Evolutionary conservation across 2,888 invertebrate species (phyloP), one percentile per base, ranked within the genome.

Genomic region (Trachelus iudaicus): DNA sequence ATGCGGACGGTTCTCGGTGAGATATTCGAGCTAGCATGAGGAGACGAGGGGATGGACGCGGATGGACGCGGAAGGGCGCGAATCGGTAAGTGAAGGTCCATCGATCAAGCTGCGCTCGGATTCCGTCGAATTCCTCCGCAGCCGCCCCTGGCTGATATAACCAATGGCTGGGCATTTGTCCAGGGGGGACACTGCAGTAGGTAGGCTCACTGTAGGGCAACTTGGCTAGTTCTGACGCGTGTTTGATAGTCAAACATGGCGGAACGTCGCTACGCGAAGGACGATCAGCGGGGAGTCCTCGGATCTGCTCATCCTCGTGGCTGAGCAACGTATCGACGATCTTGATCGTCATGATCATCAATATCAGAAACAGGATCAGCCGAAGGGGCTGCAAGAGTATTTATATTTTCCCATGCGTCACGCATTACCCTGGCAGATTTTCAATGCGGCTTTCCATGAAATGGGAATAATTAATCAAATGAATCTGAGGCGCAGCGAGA

Each of bases 391-490:
- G 4, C 37, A 37, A 37, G 13, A 37, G 37, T 13, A 37, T 4
- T 13, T 37, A 13, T 4, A 37, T 37, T 37, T 35, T 11, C 35
- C 35, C 12, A 35, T 35, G 12, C 35, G 35, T 35, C 35, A 35
- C 35, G 35, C 11, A n/a, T 76, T 79, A 75, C 76, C 34, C 69
- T 69, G 78, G 77, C 73, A 69, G 78, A 78, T 79, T 79, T 79
- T 78, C 80, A 79, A 79, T 78, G 75, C 75, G 74, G 79, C 79
- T 76, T 80, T 79, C 81, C 79, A 78, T 82, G 81, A 84, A 86
- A 83, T 84, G 84, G 77, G 82, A 82, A 83, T 83, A 85, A 87
- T 87, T 87, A 86, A 87, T 87, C 84, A 84, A 85, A 85, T 79
- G 77, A 82, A 84, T 85, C 85, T 69, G 13, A 30, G 69, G 11